Conservation (phyloP, 2,113 vertebrate species). For the Bungarus multicinctus region DNA sequence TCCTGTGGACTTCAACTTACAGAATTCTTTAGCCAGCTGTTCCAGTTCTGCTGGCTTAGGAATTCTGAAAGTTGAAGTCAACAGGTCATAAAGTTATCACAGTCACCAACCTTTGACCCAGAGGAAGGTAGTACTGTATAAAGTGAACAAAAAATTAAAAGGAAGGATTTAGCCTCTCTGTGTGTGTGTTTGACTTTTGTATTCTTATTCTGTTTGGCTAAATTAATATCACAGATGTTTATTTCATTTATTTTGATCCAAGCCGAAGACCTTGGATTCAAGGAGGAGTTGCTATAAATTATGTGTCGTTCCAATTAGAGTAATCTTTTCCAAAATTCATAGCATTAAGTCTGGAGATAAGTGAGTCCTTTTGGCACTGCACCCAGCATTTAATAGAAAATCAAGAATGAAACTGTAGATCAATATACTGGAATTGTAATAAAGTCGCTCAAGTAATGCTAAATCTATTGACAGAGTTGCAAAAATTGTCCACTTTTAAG, state of each 20-base stretch:
- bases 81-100: not conserved
- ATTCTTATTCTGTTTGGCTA: not conserved
- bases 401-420: not conserved
- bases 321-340: not conserved
- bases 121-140: not conserved
- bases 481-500: not conserved
- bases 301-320: not conserved
- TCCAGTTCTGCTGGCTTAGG: not conserved
- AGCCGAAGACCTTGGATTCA: not conserved
- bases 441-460: not conserved
- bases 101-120: not conserved
- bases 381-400: not conserved
- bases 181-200: not conserved
- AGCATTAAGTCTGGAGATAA: not conserved
- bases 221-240: not conserved
- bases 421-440: not conserved
- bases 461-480: not conserved
- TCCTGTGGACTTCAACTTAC: not conserved
- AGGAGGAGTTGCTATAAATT: not conserved
- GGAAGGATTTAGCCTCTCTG: not conserved
- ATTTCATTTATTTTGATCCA: not conserved
- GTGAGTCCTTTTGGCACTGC: not conserved
- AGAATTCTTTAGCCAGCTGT: not conserved
- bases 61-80: not conserved
- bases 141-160: not conserved